A percentile compares a stretch with the other conserved stretches of the same genome.
These are phyloP conservation scores for Fragum sueziense DNA, from an alignment of 2,888 invertebrate species.

Conservation along the genomic window DNA sequence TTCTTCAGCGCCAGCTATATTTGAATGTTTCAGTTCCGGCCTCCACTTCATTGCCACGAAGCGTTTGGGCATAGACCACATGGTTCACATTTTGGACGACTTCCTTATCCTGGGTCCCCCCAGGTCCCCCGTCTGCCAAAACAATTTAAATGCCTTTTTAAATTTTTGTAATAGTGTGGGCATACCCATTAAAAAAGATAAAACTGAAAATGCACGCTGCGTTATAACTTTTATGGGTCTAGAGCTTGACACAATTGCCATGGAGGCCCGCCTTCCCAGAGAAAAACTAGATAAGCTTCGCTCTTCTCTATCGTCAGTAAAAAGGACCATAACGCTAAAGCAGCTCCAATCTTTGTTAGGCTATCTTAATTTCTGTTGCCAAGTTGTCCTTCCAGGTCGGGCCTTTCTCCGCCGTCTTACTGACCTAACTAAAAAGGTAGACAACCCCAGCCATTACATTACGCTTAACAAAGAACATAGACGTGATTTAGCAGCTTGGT, in stretches of 20 bases:
- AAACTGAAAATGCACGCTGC: neutral
- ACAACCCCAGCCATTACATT: slow-evolving; percentile 33
- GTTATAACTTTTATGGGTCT: slow-evolving; percentile 35
- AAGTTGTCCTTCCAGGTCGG: slow-evolving; percentile 38
- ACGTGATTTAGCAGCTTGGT: slow-evolving; percentile 36
- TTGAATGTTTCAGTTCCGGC: slow-evolving; percentile 46
- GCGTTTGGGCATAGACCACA: slow-evolving; percentile 7
- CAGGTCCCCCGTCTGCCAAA: neutral
- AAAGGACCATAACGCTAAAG: slow-evolving; percentile 5
- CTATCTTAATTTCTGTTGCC: slow-evolving; percentile 40
- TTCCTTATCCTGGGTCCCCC: slow-evolving; percentile 32
- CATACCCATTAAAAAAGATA: slow-evolving; percentile 33
- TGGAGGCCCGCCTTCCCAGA: slow-evolving; percentile 32
- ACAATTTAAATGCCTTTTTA: slow-evolving; percentile 14
- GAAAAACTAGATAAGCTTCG: slow-evolving; percentile 27
- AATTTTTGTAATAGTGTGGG: slow-evolving; percentile 10
- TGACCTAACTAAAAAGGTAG: slow-evolving; percentile 38
- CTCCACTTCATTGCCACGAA: slow-evolving; percentile 24
- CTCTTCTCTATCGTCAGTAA: neutral
- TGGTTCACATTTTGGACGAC: slow-evolving; percentile 43
- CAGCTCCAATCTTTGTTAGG: slow-evolving; percentile 24
- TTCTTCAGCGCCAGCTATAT: slow-evolving; percentile 24
- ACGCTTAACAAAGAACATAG: slow-evolving; percentile 32
- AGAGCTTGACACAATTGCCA: slow-evolving; percentile 21
- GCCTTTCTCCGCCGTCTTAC: slow-evolving; percentile 35